Conservation (phyloP, 1,140 invertebrate genomes). For the Pseudachorutes palmiensis region DNA sequence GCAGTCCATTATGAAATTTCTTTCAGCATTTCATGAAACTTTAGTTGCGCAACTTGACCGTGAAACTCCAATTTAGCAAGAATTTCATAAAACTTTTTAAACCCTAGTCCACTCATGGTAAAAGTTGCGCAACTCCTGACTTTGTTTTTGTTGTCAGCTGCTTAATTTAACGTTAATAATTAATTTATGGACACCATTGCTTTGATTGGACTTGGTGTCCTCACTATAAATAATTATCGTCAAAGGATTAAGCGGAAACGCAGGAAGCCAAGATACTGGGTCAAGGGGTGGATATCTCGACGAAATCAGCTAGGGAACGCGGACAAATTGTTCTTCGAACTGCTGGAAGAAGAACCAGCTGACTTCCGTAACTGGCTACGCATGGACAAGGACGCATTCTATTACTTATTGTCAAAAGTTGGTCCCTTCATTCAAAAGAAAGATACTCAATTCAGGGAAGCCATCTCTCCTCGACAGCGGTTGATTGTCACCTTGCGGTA, state of each 20-base stretch:
- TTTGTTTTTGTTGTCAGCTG: no score
- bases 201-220: no score
- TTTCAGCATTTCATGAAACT: no score
- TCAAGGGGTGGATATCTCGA: neutral
- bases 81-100: no score
- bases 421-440: neutral
- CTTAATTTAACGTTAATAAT: no score
- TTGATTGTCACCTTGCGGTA: constrained; percentile 9
- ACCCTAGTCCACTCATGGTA: no score
- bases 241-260: neutral
- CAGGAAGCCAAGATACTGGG: neutral
- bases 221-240: no score
- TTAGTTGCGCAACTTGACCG: no score
- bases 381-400: neutral
- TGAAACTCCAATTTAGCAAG: no score
- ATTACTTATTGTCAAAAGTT: neutral
- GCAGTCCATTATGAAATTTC: no score
- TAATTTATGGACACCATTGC: no score
- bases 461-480: neutral
- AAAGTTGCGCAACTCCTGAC: no score
- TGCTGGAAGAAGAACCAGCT: neutral
- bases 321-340: neutral
- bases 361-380: neutral
- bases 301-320: neutral
- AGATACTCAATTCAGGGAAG: neutral